Base-by-base conservation (phyloP, 2,797 vertebrate genomes). In the Odontamblyopus rebecca region DNA sequence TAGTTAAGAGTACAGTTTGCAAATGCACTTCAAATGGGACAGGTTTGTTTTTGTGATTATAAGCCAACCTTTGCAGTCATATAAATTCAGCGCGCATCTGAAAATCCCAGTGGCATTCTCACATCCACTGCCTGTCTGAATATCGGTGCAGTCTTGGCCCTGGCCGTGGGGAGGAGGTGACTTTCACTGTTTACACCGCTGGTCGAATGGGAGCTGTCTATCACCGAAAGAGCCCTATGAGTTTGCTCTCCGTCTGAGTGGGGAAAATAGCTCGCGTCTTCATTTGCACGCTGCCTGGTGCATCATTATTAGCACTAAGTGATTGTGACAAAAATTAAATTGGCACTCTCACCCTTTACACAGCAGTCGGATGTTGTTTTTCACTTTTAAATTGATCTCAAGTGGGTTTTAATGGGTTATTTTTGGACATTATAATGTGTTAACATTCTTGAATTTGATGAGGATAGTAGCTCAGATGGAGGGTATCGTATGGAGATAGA, bases 111-210 rank as follows among this genome's bases (percentile, higher is more conserved):
- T 50, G 71, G 84, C 69, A 74, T 70, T 75, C 76, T 83, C 74
- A 79, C 73, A 70, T 73, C 66, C 73, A 76, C n/a, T 1, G 74
- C 77, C 74, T 78, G 30, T 80, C 76, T 86, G 73, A 84, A 73
- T 81, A 79, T 80, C 79, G 54, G 63, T 67, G 71, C 72, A 76
- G 61, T 75, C 68, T 84, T 82, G 75, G 71, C 61, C 66, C 67
- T 5, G 72, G 79, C 82, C 80, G 82, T 86, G 67, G 41, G 80
- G 73, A 81, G 77, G 80, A 71, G 67, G 16, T 70, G 72, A 73
- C 69, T 82, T 82, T 78, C 79, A 83, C 63, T 83, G 77, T 89
- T 89, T 88, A 84, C 81, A 77, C 69, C 81, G 70, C 32, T 41
- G 72, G 71, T 65, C 82, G 79, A 87, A 85, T 70, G 79, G 79